Conservation (phyloP, 2,888 invertebrate species). For the Rugalucina vietnamica region DNA sequence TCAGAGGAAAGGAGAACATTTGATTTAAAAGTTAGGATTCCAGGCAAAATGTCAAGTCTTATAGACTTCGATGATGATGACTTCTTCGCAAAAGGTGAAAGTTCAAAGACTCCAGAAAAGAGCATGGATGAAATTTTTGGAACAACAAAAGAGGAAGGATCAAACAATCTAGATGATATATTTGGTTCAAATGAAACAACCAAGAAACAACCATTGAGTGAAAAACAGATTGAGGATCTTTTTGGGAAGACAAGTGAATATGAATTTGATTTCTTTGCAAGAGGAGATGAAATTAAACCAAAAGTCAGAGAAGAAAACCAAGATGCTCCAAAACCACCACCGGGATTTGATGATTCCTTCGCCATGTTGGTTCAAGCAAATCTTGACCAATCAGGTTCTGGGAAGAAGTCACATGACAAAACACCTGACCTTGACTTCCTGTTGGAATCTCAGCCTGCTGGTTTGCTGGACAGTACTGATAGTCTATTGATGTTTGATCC, state of each 20-base stretch:
- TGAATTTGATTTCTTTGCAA: slow-evolving; percentile 42
- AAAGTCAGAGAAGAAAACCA: background rate
- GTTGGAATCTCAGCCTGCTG: slow-evolving; percentile 48
- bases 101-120: slow-evolving; percentile 21
- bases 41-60: slow-evolving; percentile 41
- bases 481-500: slow-evolving; percentile 29
- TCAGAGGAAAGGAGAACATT: too few species aligned
- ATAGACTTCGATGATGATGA: slow-evolving; percentile 40
- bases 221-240: slow-evolving; percentile 17
- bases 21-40: background rate
- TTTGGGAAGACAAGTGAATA: slow-evolving; percentile 48
- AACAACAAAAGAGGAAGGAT: background rate
- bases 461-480: slow-evolving; percentile 37
- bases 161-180: background rate
- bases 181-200: background rate
- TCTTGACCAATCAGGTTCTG: background rate
- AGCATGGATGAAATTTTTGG: slow-evolving; percentile 41
- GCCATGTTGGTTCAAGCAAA: background rate
- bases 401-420: slow-evolving; percentile 2
- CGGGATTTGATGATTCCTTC: background rate
- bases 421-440: slow-evolving; percentile 6
- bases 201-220: background rate
- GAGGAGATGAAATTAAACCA: background rate
- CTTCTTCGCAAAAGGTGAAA: slow-evolving; percentile 26
- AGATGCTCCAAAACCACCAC: background rate